Percentiles rank a stretch among this genome's conserved stretches.
phyloP scores from a whole-genome alignment of 2,797 vertebrate species.

The Sebastes matsubarae region DNA sequence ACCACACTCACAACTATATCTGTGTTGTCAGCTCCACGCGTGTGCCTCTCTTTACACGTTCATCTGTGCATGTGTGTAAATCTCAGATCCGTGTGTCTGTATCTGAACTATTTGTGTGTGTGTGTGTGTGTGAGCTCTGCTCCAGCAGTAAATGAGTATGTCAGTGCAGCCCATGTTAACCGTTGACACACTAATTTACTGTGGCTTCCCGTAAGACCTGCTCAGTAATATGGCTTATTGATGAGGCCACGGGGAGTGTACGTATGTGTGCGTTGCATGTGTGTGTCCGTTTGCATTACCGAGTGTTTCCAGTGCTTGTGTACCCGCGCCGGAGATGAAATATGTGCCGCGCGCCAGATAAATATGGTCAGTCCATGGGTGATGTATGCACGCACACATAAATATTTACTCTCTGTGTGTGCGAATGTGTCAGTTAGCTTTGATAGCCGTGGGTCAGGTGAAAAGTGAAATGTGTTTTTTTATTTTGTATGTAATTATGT shows the following conservation, averaged over 20 bases:
- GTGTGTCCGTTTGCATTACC: slow-evolving; percentile 47
- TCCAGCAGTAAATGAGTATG: slow-evolving; percentile 66
- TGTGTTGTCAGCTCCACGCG: neutral
- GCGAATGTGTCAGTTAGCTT: slow-evolving; percentile 15
- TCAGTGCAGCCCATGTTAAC: slow-evolving; percentile 64
- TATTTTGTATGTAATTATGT: neutral
- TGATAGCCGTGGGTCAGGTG: neutral
- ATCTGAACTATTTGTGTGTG: slow-evolving; percentile 8
- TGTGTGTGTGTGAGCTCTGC: slow-evolving; percentile 21
- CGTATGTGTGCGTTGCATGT: slow-evolving; percentile 3
- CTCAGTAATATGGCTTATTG: slow-evolving; percentile 72
- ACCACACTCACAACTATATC: neutral
- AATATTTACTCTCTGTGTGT: slow-evolving; percentile 37
- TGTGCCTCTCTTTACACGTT: neutral
- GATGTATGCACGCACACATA: slow-evolving; percentile 16
- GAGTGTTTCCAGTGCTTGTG: slow-evolving; percentile 29
- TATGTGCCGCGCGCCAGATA: slow-evolving; percentile 36
- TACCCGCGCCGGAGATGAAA: slow-evolving; percentile 28
- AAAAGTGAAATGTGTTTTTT: neutral
- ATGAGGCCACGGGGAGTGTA: slow-evolving; percentile 58
- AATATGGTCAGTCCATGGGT: slow-evolving; percentile 33
- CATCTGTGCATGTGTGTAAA: slow-evolving; percentile 29
- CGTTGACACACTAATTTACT: slow-evolving; percentile 78
- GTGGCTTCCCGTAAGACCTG: slow-evolving; percentile 68
- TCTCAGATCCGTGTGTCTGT: slow-evolving; percentile 32